A percentile compares a stretch with the other conserved stretches of the same genome.
These are phyloP conservation scores for Xyliphius kryptos DNA, from an alignment of 2,113 vertebrate species.

Conservation along the genomic window DNA sequence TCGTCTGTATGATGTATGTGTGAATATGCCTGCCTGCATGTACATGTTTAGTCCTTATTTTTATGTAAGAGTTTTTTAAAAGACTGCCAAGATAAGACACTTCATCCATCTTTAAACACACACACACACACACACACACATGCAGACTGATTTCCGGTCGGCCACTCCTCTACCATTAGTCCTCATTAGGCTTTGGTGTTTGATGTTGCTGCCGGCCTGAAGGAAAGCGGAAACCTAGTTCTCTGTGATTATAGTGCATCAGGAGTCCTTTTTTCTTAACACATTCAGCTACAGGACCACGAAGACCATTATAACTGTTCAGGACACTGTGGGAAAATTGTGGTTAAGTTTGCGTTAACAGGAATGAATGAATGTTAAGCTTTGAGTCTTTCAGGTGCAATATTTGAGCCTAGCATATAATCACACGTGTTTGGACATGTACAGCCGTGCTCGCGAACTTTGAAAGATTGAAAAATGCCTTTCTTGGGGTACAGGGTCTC, in stretches of 20 bases:
- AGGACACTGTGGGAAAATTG: too few species aligned
- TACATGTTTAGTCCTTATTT: neutral
- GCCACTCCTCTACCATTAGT: conserved; percentile 69
- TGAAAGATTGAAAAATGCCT: neutral
- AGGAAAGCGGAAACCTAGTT: conserved; percentile 57
- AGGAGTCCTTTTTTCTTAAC: conserved; percentile 49
- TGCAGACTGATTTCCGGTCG: conserved; percentile 56
- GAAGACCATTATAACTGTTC: too few species aligned
- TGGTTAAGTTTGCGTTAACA: too few species aligned
- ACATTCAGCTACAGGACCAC: too few species aligned
- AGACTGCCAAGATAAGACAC: conserved; percentile 44
- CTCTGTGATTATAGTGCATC: conserved; percentile 61
- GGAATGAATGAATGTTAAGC: too few species aligned
- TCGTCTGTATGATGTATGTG: conserved; percentile 5
- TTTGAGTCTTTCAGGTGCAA: too few species aligned
- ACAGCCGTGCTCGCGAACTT: neutral
- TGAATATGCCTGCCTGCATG: neutral
- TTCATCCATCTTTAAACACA: conserved; percentile 32
- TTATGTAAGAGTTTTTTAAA: conserved; percentile 35
- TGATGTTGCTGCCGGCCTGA: conserved; percentile 64
- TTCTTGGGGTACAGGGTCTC: conserved; percentile 2
- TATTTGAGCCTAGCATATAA: too few species aligned
- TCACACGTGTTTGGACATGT: conserved; percentile 12
- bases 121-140: conserved; percentile 18
- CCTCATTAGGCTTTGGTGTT: conserved; percentile 59